These are phyloP conservation scores for Hippocampus comes DNA, from an alignment of 2,113 vertebrate genomes.

Conservation along the genomic window DNA sequence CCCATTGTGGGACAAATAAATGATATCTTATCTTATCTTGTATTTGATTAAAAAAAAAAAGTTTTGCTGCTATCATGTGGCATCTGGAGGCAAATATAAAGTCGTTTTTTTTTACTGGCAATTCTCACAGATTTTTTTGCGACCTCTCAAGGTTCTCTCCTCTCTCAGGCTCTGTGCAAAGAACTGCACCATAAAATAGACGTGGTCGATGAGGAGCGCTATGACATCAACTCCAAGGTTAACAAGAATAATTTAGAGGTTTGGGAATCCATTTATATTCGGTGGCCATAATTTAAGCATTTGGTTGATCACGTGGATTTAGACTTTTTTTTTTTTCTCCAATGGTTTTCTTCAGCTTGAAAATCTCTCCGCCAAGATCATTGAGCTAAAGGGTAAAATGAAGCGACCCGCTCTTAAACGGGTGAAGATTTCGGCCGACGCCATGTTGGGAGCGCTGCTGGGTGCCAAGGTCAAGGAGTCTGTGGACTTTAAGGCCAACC, in stretches of 20 bases:
- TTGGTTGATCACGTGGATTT: not conserved
- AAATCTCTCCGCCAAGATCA: conserved; percentile 69
- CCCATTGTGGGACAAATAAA: no score
- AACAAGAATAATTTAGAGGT: conserved; percentile 68
- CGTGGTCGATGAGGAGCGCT: conserved; percentile 72
- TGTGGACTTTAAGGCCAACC: conserved; percentile 75
- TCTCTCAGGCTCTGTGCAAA: conserved; percentile 56
- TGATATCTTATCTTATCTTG: no score
- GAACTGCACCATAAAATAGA: conserved; percentile 73
- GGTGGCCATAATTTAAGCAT: not conserved
- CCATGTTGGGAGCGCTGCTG: conserved; percentile 76
- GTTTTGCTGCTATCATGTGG: not conserved
- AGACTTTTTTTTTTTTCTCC: not conserved
- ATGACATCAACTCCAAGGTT: conserved; percentile 71
- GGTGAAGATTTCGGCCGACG: conserved; percentile 76
- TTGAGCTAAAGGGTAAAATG: conserved; percentile 77
- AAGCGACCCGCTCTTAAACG: conserved; percentile 75
- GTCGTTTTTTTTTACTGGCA: not conserved
- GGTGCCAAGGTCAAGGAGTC: conserved; percentile 73
- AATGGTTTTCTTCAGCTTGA: not conserved
- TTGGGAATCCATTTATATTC: conserved; percentile 1
- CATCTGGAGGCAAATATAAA: not conserved
- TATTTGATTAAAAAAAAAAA: not conserved
- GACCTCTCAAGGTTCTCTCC: not conserved
- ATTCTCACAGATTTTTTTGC: not conserved